Conservation (phyloP, 2,797 vertebrate species). For the Galagoides demidoff region DNA sequence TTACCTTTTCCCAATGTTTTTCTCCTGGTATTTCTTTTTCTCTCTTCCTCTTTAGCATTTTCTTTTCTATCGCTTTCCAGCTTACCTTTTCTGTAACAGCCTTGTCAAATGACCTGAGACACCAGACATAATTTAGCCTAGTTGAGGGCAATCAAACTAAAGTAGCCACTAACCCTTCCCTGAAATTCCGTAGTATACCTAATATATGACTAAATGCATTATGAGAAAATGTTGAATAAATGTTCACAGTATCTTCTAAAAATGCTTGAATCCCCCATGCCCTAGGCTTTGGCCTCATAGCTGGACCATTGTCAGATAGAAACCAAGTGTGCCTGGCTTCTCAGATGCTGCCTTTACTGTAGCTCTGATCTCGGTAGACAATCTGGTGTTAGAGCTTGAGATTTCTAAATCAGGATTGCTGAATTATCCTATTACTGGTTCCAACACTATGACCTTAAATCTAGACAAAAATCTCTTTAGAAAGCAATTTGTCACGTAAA, state of each 20-base stretch:
- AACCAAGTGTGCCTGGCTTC: not conserved
- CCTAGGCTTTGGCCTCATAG: not conserved
- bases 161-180: not conserved
- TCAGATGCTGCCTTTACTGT: not conserved
- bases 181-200: not conserved
- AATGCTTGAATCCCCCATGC: not conserved
- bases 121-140: not conserved
- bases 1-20: not conserved
- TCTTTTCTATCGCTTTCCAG: not conserved
- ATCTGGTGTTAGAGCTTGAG: not conserved
- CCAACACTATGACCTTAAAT: not conserved
- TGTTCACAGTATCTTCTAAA: not conserved
- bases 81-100: not conserved
- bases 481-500: not conserved
- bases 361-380: not conserved
- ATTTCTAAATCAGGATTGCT: not conserved
- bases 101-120: not conserved
- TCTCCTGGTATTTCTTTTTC: not conserved
- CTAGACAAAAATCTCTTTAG: not conserved
- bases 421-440: not conserved
- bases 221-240: not conserved
- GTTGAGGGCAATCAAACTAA: not conserved
- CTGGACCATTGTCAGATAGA: not conserved
- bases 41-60: not conserved
- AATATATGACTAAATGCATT: slow-evolving; percentile 1